Conservation (phyloP, 2,888 invertebrate species). For the Aspidapion aeneum region DNA sequence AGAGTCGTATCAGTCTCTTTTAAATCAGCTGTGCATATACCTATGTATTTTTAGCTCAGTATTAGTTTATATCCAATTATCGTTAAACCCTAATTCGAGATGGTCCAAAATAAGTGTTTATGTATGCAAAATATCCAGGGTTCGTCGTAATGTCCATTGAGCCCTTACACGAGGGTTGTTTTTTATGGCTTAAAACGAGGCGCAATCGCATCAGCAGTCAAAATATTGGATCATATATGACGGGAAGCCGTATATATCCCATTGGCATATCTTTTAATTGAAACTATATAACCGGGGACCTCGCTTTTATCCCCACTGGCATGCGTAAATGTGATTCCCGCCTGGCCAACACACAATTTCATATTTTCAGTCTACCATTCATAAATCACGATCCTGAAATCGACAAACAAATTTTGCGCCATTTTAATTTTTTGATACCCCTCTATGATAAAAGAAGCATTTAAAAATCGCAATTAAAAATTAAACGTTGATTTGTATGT, state of each 20-base stretch:
- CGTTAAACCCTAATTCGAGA: background rate
- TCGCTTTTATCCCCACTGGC: constrained; percentile 12
- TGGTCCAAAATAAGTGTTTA: background rate
- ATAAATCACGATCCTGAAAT: constrained; percentile 36
- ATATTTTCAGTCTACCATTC: constrained; percentile 34
- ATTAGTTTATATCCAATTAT: no score
- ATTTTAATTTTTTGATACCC: constrained; percentile 27
- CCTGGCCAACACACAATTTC: constrained; percentile 31
- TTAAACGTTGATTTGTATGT: no score
- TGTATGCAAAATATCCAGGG: background rate
- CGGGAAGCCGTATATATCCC: constrained; percentile 32
- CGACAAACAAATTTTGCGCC: constrained; percentile 24
- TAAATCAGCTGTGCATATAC: no score
- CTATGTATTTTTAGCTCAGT: no score
- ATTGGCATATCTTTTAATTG: constrained; percentile 44
- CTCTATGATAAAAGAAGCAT: no score
- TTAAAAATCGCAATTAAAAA: no score
- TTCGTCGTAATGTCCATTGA: background rate
- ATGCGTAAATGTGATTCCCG: constrained; percentile 14
- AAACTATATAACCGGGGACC: constrained; percentile 39
- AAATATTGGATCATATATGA: constrained; percentile 35
- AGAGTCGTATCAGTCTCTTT: no score
- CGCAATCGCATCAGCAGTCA: constrained; percentile 39
- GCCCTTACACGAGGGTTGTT: background rate
- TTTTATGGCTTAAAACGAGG: constrained; percentile 35